phyloP scores from a whole-genome alignment of 2,113 vertebrate genomes.

The Amphiprion ocellaris region DNA sequence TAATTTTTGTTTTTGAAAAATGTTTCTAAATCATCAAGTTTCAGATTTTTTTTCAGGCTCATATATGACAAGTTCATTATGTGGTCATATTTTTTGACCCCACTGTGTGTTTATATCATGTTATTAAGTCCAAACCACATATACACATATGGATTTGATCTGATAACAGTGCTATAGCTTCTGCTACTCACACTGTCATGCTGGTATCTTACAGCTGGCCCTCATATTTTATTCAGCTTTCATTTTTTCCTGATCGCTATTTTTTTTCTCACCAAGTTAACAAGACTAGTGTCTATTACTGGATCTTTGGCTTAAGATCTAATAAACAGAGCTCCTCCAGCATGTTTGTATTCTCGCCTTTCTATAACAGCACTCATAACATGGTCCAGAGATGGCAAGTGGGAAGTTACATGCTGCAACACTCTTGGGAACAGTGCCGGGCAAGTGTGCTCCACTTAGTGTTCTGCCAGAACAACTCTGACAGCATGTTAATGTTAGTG shows the following conservation, averaged over 20 bases:
- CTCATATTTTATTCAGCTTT: neutral
- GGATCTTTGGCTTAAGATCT: slow-evolving; percentile 55
- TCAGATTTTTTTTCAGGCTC: too few species aligned
- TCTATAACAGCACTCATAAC: slow-evolving; percentile 43
- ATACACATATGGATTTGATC: neutral
- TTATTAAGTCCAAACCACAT: too few species aligned
- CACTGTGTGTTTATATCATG: too few species aligned
- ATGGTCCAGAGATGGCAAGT: slow-evolving; percentile 46
- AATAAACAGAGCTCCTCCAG: slow-evolving; percentile 39
- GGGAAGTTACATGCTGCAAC: slow-evolving; percentile 53
- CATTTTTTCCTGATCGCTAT: neutral
- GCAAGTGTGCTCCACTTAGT: slow-evolving; percentile 63
- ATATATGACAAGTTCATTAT: too few species aligned
- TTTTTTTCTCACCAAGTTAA: slow-evolving; percentile 15
- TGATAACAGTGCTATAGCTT: neutral
- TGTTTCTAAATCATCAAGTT: too few species aligned
- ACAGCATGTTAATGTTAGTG: slow-evolving; percentile 69
- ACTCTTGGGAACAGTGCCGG: slow-evolving; percentile 53
- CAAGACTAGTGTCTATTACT: slow-evolving; percentile 26
- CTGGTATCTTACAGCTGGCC: slow-evolving; percentile 1
- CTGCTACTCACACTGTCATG: neutral
- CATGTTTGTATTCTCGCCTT: slow-evolving; percentile 27
- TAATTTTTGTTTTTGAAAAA: too few species aligned
- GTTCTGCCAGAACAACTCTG: slow-evolving; percentile 73
- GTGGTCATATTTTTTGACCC: too few species aligned